Evolutionary conservation across 2,113 vertebrate species (phyloP).

Genomic region (Lamprologus callipterus): DNA sequence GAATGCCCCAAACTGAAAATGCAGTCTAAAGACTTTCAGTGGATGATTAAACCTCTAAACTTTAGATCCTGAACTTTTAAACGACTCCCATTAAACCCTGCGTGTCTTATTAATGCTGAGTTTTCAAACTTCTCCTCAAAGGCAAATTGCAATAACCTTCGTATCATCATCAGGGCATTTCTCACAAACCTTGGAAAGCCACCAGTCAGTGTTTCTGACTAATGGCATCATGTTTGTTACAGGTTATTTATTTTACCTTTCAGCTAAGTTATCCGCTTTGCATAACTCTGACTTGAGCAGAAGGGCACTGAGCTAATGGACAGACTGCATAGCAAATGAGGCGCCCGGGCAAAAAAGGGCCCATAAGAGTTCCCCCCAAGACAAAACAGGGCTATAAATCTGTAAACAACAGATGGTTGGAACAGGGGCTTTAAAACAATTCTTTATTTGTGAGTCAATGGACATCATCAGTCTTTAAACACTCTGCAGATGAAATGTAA

Average conservation of each 20-base stretch:
- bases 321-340: slow-evolving; percentile 33
- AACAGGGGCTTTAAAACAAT: slow-evolving; percentile 27
- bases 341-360: neutral
- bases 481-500: slow-evolving; percentile 11
- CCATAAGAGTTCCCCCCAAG: neutral
- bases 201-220: neutral
- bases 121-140: neutral
- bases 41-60: neutral
- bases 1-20: neutral
- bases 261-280: slow-evolving; percentile 15
- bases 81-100: neutral
- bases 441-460: slow-evolving; percentile 27
- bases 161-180: neutral
- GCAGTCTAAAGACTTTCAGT: neutral
- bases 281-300: slow-evolving; percentile 21
- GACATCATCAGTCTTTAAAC: slow-evolving; percentile 43
- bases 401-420: slow-evolving; percentile 44
- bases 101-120: neutral
- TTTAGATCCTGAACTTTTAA: neutral
- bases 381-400: slow-evolving; percentile 32
- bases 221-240: neutral
- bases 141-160: neutral
- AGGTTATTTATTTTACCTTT: slow-evolving; percentile 36
- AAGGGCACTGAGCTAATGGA: slow-evolving; percentile 28
- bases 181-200: neutral